Conservation (phyloP, 2,888 invertebrate genomes). For the Dynastes grantii region DNA sequence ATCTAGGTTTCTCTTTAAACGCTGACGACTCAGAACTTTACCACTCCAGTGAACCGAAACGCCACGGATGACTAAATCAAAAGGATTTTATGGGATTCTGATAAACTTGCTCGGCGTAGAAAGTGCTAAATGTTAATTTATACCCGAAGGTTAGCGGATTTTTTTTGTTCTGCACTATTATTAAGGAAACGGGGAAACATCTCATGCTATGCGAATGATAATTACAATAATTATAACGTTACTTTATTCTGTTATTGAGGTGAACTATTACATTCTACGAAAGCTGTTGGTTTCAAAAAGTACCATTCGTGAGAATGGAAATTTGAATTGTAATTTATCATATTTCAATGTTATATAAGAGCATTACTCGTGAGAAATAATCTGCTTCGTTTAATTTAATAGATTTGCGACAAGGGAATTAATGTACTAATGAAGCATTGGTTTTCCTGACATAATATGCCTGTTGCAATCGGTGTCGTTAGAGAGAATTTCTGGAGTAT, state of each 20-base stretch:
- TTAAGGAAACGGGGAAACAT: conserved; percentile 1
- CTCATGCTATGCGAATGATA: background rate
- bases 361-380: no score
- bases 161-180: conserved; percentile 14
- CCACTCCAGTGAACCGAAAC: conserved; percentile 47
- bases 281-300: background rate
- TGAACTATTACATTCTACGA: conserved; percentile 5
- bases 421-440: no score
- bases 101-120: conserved; percentile 30
- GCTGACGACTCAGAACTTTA: conserved; percentile 41
- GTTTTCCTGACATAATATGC: no score
- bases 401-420: no score
- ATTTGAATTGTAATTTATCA: no score
- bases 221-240: conserved; percentile 28
- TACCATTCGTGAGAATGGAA: no score
- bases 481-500: no score
- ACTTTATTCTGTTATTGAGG: conserved; percentile 13
- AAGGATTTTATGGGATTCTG: conserved; percentile 45
- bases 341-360: no score
- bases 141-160: conserved; percentile 22
- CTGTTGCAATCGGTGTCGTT: no score
- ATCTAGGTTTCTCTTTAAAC: conserved; percentile 43
- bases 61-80: conserved; percentile 44
- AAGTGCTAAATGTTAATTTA: conserved; percentile 43
- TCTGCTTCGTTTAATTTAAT: no score